These are phyloP conservation scores for Corythoichthys haematopterus DNA, from an alignment of 2,113 vertebrate species.

Conservation along the genomic window DNA sequence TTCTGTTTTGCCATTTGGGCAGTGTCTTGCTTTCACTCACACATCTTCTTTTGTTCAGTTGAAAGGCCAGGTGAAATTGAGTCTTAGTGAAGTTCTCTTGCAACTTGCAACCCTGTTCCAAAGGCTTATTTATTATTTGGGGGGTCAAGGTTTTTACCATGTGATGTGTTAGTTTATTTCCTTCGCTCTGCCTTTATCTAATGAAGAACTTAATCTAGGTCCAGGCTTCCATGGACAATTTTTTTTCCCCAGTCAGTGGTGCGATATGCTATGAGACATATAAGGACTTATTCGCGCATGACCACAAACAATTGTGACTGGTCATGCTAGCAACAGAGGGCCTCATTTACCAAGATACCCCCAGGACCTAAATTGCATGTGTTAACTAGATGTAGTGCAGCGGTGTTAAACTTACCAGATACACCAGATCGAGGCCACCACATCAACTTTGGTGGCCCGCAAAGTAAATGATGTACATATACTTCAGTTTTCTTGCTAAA, in stretches of 20 bases:
- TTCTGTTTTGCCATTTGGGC: conserved; percentile 16
- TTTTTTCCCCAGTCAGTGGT: conserved; percentile 43
- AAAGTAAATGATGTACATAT: no score
- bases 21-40: conserved; percentile 28
- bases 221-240: conserved; percentile 45
- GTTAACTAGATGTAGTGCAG: no score
- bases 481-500: no score
- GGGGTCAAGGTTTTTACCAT: neutral
- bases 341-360: no score
- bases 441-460: no score
- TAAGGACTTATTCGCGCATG: conserved; percentile 7
- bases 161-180: conserved; percentile 19
- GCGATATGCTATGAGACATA: conserved; percentile 24
- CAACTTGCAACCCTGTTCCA: conserved; percentile 25
- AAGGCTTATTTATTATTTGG: conserved; percentile 18
- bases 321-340: no score
- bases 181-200: conserved; percentile 38
- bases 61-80: conserved; percentile 49
- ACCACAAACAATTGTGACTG: neutral
- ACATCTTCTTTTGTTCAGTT: conserved; percentile 37
- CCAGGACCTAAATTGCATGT: no score
- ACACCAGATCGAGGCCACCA: no score
- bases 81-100: conserved; percentile 26
- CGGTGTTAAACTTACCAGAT: no score
- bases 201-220: conserved; percentile 52